These are phyloP conservation scores for Argyrosomus regius DNA, from an alignment of 2,797 vertebrate species.

Conservation along the genomic window DNA sequence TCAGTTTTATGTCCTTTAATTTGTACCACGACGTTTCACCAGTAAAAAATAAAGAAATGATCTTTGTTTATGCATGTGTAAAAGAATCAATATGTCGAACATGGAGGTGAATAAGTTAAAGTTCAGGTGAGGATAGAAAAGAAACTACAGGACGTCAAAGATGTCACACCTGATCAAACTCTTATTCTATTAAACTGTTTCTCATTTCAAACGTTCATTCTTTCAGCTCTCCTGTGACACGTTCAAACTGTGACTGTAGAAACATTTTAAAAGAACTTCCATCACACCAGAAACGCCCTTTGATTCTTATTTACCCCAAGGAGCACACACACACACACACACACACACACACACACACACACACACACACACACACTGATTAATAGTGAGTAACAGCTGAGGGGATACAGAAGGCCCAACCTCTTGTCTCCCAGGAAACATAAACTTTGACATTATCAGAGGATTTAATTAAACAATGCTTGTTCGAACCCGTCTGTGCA, in stretches of 20 bases:
- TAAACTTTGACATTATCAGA: conserved; percentile 75
- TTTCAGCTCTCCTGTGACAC: conserved; percentile 3
- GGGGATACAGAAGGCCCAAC: conserved; percentile 46
- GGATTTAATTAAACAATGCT: conserved; percentile 76
- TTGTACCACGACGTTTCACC: too few relatives aligned
- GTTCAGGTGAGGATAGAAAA: not conserved
- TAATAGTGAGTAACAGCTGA: conserved; percentile 58
- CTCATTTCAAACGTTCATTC: conserved; percentile 5
- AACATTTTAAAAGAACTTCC: conserved; percentile 18
- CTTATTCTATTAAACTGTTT: not conserved
- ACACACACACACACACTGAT: conserved; percentile 36
- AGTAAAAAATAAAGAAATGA: too few relatives aligned
- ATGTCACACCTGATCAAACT: not conserved
- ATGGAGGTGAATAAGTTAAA: not conserved
- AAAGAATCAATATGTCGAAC: not conserved
- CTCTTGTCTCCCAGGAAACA: conserved; percentile 63
- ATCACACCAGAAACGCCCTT: conserved; percentile 36
- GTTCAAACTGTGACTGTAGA: conserved; percentile 11
- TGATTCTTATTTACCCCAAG: conserved; percentile 52
- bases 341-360: conserved; percentile 1
- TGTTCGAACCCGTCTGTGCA: conserved; percentile 62
- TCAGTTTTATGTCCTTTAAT: too few relatives aligned
- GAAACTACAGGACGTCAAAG: too few relatives aligned
- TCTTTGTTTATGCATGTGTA: not conserved
- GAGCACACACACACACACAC: conserved; percentile 14